Base-by-base conservation (phyloP, 2,797 vertebrate genomes). In the Eulemur mongoz region DNA sequence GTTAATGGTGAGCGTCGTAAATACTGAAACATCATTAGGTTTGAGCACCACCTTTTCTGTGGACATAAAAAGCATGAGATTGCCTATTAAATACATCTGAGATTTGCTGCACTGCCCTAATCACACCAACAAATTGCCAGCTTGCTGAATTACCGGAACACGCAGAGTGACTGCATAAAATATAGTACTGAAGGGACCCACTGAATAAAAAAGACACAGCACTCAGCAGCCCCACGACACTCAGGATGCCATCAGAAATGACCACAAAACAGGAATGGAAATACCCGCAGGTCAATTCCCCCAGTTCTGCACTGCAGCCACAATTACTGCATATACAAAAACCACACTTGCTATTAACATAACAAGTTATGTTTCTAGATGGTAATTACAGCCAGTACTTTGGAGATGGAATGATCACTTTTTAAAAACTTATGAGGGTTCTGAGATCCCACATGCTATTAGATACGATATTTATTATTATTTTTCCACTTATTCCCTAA, bases 21-120 rank as follows among this genome's bases (percentile, higher is more conserved):
- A 99, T 96, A 99, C 99, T 0, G 99, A 99, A 85, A 99, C 98
- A 50, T 99, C 99, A 32, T 99, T 99, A 97, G 99, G 99, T 97
- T 99, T 99, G 97, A 99, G 99, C 97, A 99, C 98, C 63, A 99
- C 98, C 99, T 99, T 99, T 98, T 99, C 99, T 99, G 99, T 97
- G 98, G 98, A 98, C 89, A 98, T 78, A 92, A 98, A 98, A 98
- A 98, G 98, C 93, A 97, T 38, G 94, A 96, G 69, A 93, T 93
- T 96, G 73, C 93, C 97, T 92, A 83, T 97, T 97, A 97, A 79
- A 93, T 63, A 81, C 79, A 97, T 76, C 91, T 91, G 96, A 91
- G 97, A 97, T 96, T 96, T 91, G 95, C 79, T 94, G 85, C 83
- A 91, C 91, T 94, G 89, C 96, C 91, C 82, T 93, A 97, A 95